phyloP scores from a whole-genome alignment of 2,888 invertebrate species.

The Epsilonema sp. region DNA sequence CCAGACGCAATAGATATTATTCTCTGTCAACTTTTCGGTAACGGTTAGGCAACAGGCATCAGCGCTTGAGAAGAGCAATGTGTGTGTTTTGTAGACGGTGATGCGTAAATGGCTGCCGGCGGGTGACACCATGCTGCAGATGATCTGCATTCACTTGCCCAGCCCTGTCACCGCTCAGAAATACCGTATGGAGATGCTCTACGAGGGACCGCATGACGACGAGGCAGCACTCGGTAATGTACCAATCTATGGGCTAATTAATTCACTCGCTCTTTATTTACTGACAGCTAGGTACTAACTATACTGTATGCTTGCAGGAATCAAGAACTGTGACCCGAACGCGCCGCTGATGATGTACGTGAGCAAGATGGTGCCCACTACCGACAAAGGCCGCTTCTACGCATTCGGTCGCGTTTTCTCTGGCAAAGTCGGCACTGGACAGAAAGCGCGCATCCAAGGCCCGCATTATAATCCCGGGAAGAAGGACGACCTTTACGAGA shows the following conservation, averaged over 20 bases:
- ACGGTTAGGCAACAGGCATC: no score
- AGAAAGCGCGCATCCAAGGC: slow-evolving; percentile 69
- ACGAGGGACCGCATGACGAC: slow-evolving; percentile 93
- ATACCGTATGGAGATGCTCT: slow-evolving; percentile 98
- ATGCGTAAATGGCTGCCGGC: slow-evolving; percentile 99
- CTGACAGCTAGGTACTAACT: background rate
- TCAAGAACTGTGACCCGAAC: slow-evolving; percentile 58
- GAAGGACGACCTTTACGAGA: slow-evolving; percentile 96
- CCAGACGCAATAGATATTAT: no score
- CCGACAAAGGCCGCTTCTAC: slow-evolving; percentile 98
- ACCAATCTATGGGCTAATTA: background rate
- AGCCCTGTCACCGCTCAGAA: slow-evolving; percentile 96
- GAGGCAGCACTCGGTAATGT: slow-evolving; percentile 65
- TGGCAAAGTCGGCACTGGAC: slow-evolving; percentile 48
- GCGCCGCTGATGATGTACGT: slow-evolving; percentile 99
- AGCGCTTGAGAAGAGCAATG: no score
- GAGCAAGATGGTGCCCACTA: slow-evolving; percentile 99
- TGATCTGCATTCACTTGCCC: slow-evolving; percentile 98
- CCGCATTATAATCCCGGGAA: slow-evolving; percentile 94
- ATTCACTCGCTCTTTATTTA: background rate
- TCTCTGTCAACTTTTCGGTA: no score
- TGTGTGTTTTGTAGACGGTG: slow-evolving; percentile 49
- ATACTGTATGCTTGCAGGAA: background rate
- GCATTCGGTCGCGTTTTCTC: slow-evolving; percentile 99
- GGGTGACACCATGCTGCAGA: slow-evolving; percentile 96